Conservation (phyloP, 64 coral and sea anemone genomes). For the Astreopora myriophthalma region DNA sequence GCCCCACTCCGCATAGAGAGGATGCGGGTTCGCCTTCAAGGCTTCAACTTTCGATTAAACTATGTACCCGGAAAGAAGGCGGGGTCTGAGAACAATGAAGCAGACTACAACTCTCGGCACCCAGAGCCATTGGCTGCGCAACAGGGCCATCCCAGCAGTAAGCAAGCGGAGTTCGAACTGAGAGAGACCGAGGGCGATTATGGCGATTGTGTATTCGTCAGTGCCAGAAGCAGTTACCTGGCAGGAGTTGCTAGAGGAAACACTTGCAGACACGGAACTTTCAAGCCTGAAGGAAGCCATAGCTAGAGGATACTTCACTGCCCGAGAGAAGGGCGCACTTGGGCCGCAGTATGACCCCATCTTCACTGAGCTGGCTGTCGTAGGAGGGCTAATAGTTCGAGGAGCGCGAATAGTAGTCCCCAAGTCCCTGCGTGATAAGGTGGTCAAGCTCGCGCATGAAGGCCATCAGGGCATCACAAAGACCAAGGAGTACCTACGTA, state of each 20-base stretch:
- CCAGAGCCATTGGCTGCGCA: not conserved
- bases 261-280: constrained; percentile 35
- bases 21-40: constrained; percentile 57
- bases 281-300: constrained; percentile 41
- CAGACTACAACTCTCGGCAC: constrained; percentile 36
- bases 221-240: too few species aligned
- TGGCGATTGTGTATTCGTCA: constrained; percentile 20
- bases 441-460: constrained; percentile 38
- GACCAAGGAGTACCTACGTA: constrained; percentile 48
- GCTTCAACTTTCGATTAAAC: constrained; percentile 63
- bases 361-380: constrained; percentile 45
- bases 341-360: constrained; percentile 21
- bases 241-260: too few species aligned
- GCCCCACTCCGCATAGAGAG: constrained; percentile 43
- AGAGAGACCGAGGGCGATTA: not conserved
- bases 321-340: not conserved
- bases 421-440: constrained; percentile 20
- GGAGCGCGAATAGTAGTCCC: constrained; percentile 40
- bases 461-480: constrained; percentile 46
- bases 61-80: constrained; percentile 60
- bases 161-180: not conserved
- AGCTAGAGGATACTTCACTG: constrained; percentile 15
- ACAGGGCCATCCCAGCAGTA: not conserved
- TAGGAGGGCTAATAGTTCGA: constrained; percentile 50
- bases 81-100: constrained; percentile 65